phyloP scores from a whole-genome alignment of 2,797 vertebrate genomes.

The Rhynchonycteris naso region DNA sequence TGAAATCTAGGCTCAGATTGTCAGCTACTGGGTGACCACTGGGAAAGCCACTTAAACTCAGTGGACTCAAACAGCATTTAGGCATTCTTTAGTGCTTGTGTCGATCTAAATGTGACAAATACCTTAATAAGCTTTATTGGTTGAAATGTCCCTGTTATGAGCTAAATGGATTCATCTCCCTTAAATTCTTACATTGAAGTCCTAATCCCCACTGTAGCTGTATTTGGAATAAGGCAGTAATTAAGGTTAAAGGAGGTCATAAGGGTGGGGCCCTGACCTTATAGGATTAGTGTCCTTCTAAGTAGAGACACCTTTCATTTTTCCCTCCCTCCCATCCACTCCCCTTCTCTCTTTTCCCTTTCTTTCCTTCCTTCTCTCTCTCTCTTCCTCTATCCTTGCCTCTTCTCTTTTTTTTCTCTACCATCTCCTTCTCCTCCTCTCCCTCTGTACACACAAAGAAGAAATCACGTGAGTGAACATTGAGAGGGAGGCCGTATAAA shows the following conservation, averaged over 20 bases:
- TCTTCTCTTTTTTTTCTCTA: no score
- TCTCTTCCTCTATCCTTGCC: background rate
- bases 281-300: background rate
- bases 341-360: background rate
- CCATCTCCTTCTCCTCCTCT: no score
- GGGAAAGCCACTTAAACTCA: background rate
- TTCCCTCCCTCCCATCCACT: fast-evolving
- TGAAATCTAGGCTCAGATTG: background rate
- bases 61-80: background rate
- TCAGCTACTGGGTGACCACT: background rate
- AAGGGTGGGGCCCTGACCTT: background rate
- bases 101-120: background rate
- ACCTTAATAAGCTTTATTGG: background rate
- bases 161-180: background rate
- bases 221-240: background rate
- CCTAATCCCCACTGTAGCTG: background rate
- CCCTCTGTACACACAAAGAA: background rate
- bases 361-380: no score
- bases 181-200: background rate
- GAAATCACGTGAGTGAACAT: background rate
- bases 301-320: background rate
- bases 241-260: background rate
- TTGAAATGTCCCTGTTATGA: background rate
- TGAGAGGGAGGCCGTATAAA: background rate
- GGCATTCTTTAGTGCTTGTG: background rate